Base-by-base conservation (phyloP, 2,888 invertebrate genomes). In the Pyrrhia umbra region DNA sequence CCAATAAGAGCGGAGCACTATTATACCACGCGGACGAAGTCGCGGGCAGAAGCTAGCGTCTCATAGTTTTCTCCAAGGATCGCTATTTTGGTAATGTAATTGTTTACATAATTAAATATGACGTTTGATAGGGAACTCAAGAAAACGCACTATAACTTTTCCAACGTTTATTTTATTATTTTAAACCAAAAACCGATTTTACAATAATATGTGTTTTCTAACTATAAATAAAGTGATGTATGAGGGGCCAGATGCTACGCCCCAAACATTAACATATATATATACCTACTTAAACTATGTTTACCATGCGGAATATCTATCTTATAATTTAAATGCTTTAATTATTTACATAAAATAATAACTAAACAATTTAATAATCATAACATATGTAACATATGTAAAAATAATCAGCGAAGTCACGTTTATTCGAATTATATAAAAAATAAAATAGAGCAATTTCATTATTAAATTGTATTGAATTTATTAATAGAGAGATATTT, bases 251-350 rank as follows among this genome's bases (percentile, higher is more conserved):
- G 73, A 60, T 68, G 59, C 58, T 58, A 73, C 43, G 60, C 61
- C 66, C 62, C 39, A 6, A 57, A 60, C 61, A 70, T 60, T 61
- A 63, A 70, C 30, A 68, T 68, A 72, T 58, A 70, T 68, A 64
- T 58, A 70, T 68, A 64, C 52, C 72, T 82, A 81, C 75, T 79
- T 81, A 82, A 13, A 61, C 52, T 80, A 82, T 74, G 64, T 81
- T 78, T 83, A 75, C 61, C 59, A 79, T 64, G 64, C 34, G 61
- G 43, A 82, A 82, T 81, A 81, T 63, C 82, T 86, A 83, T 72
- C 82, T 84, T 87, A 85, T 65, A 65, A 49, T 76, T 82, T 82
- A 84, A 85, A 85, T 86, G 85, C 84, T 83, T 75, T 82, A 69
- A 65, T 68, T 80, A 87, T 85, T 77, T 86, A 85, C 85, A 84